These are phyloP conservation scores for Nebria brevicollis DNA, from an alignment of 2,888 invertebrate species.

Conservation along the genomic window DNA sequence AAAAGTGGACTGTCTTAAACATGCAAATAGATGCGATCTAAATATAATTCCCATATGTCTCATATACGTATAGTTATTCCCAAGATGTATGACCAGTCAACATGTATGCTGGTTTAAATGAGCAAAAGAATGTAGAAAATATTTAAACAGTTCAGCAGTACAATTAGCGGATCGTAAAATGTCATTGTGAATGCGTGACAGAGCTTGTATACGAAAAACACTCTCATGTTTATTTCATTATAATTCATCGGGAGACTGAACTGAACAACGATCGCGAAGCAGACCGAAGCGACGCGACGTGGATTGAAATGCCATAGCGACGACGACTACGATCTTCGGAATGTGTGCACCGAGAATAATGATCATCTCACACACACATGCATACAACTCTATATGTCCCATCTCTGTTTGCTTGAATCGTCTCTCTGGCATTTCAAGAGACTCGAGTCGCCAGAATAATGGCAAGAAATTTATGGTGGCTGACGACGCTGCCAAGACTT, in stretches of 20 bases:
- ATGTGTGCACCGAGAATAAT: conserved; percentile 13
- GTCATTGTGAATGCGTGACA: neutral
- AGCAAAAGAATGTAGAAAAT: neutral
- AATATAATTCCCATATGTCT: too few relatives aligned
- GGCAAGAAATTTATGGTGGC: conserved; percentile 40
- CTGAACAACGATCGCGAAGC: neutral
- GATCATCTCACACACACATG: neutral
- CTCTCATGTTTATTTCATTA: neutral
- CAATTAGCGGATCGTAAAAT: conserved; percentile 18
- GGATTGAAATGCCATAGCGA: neutral
- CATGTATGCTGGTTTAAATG: neutral
- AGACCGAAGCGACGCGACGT: neutral
- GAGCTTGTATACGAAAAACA: neutral
- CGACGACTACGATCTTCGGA: neutral
- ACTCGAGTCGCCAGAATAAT: conserved; percentile 29
- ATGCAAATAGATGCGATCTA: too few relatives aligned
- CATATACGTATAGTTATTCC: neutral
- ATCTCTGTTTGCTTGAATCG: conserved; percentile 9
- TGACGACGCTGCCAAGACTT: conserved; percentile 32
- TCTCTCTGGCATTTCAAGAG: conserved; percentile 4
- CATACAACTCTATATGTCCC: neutral
- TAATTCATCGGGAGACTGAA: neutral
- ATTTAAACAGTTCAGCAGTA: neutral
- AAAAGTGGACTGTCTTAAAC: too few relatives aligned
- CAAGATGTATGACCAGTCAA: neutral